phyloP scores from a whole-genome alignment of 1,140 invertebrate genomes.

The Microvelia longipes region DNA sequence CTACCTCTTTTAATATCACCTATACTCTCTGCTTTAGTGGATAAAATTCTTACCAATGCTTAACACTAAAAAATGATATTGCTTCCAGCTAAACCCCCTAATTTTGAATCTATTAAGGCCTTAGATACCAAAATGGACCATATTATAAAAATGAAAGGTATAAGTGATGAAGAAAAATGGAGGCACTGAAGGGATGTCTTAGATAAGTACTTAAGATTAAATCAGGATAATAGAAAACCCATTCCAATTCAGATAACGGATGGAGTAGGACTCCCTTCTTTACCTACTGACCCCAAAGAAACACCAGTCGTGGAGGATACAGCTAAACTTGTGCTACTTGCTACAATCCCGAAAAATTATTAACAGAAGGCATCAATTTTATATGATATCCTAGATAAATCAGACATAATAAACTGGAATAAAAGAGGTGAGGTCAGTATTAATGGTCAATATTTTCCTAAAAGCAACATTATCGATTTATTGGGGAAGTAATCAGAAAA shows the following conservation, averaged over 20 bases:
- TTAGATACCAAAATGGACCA: background rate
- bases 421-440: background rate
- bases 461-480: background rate
- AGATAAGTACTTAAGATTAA: too few species aligned
- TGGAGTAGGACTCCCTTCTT: background rate
- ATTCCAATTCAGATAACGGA: too few species aligned
- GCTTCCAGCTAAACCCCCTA: background rate
- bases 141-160: background rate
- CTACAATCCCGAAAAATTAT: background rate
- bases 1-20: background rate
- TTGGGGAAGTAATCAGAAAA: background rate
- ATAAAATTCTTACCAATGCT: background rate
- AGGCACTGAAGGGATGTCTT: too few species aligned
- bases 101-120: background rate
- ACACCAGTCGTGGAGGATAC: background rate
- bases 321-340: background rate
- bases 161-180: background rate
- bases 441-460: background rate
- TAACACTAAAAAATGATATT: background rate
- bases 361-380: background rate
- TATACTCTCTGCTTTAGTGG: background rate
- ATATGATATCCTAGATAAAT: background rate
- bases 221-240: too few species aligned
- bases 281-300: background rate
- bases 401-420: background rate